Base-by-base conservation (phyloP, 2,113 vertebrate genomes). In the Corythornis madagascariensis region DNA sequence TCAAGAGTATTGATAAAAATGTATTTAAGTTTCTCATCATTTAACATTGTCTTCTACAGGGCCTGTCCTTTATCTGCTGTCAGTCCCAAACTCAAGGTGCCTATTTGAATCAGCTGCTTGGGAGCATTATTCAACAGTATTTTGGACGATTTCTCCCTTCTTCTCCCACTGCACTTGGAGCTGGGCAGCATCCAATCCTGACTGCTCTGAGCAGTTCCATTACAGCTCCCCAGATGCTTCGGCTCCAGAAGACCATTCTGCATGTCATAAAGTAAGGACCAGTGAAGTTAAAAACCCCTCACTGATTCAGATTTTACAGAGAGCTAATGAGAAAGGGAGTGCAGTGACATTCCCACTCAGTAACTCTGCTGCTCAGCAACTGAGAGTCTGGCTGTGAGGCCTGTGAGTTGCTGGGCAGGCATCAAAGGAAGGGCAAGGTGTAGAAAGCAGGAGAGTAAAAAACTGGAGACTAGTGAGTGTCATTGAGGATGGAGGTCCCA, bases 111-210 rank as follows among this genome's bases (percentile, higher is more conserved):
- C 98, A 99, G 45, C 98, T 99, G 91, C 98, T 99, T 31, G 97
- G 97, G 70, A 98, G 94, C 64, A 97, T 99, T 35, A 97, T 98
- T 91, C 97, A 92, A 22, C 98, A 99, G 42, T 99, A 99, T 89
- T 98, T 99, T 82, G 98, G 98, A n/a, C 98, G 99, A 16, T 99
- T 99, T 94, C 98, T 99, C 53, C 98, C 98, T 21, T 80, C 98
- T 31, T 97, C 98, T 2, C 98, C 98, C 0, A 95, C 96, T 6
- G 28, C 25, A 6, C 93, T 94, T 26, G 60, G 89, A 66, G 79
- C 97, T 1, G 96, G 97, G 53, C 98, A 98, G 84, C 99, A 99
- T 94, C 99, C 99, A 3, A 89, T 99, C 95, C 97, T 99, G 76
- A 90, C 98, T 69, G 98, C 98, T 19, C 79, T 98, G 7, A 98